phyloP scores from a whole-genome alignment of 2,888 invertebrate species.

The Drosophila peninsularis region DNA sequence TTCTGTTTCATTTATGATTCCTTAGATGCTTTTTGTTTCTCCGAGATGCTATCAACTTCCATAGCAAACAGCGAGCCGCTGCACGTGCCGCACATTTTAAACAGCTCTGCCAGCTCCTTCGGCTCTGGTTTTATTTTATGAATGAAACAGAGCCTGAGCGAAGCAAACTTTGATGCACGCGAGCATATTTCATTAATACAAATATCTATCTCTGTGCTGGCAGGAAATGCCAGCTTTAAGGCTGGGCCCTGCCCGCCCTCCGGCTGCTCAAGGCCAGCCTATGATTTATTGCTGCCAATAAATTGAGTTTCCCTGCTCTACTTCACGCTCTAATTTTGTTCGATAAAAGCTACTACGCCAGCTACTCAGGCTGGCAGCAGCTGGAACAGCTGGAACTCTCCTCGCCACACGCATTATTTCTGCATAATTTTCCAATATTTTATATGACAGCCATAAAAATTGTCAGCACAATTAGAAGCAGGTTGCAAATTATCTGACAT shows the following conservation, averaged over 20 bases:
- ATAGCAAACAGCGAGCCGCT: conserved; percentile 47
- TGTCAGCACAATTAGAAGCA: conserved; percentile 76
- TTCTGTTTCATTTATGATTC: conserved; percentile 66
- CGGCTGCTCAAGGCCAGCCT: conserved; percentile 41
- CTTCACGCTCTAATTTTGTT: conserved; percentile 75
- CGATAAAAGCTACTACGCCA: conserved; percentile 56
- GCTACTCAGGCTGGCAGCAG: conserved; percentile 51
- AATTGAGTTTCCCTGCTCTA: conserved; percentile 59
- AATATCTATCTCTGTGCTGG: background rate
- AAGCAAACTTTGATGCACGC: conserved; percentile 11
- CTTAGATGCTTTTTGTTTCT: conserved; percentile 3
- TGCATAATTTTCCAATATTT: conserved; percentile 73
- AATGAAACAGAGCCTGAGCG: conserved; percentile 53
- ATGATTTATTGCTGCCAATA: conserved; percentile 72
- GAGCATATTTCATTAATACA: conserved; percentile 50
- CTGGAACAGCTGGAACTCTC: conserved; percentile 67
- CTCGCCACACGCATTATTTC: conserved; percentile 60
- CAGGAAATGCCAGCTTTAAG: conserved; percentile 36
- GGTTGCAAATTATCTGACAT: conserved; percentile 55
- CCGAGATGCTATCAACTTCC: conserved; percentile 65
- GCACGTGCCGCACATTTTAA: conserved; percentile 68
- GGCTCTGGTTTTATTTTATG: conserved; percentile 56
- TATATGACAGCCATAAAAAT: conserved; percentile 67
- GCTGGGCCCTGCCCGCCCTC: conserved; percentile 12
- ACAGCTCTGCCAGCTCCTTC: conserved; percentile 24